Base-by-base conservation (phyloP, 1,140 invertebrate genomes). In the Eufriesea mexicana region DNA sequence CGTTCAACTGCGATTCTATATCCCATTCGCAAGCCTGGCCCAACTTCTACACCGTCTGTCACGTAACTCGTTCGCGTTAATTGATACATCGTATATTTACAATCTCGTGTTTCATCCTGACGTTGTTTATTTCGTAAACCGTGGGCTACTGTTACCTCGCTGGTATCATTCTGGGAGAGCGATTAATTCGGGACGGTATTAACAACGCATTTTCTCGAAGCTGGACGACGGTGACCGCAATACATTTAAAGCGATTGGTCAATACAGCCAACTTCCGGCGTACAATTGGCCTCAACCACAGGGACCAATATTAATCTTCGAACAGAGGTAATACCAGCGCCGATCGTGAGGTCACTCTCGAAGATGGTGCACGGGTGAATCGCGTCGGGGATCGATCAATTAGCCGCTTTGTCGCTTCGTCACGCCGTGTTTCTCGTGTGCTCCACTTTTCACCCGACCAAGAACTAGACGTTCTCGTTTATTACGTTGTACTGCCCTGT, bases 341-440 rank as follows among this genome's bases (percentile, higher is more conserved):
- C 25, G 49, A 59, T 70, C 80, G 71, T 71, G 66, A 68, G 83
- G 62, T 78, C 66, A 75, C 20, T 80, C 57, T 76, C 79, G 82
- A 88, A 86, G 87, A 88, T 77, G 79, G 67, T 84, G 79, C 73
- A 81, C 72, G 78, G 67, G 59, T 84, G 85, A 83, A 83, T 75
- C 72, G 83, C 79, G 66, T 61, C 35, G 68, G 76, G 80, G 77
- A 89, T 89, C 87, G 87, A 89, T 89, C 84, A 88, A 87, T 88
- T 89, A 89, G 71, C 86, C 76, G 86, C 86, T 86, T 88, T 86
- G 87, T 89, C 79, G 84, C 86, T 54, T 86, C 84, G 80, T 86
- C 86, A 84, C 76, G 72, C 77, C 80, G 76, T 64, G 79, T 84
- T 86, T 81, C 86, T 88, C 84, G 57, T 84, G 73, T 81, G 86